Evolutionary conservation across 2,888 invertebrate genomes (phyloP).

Genomic region (Troglohyphantes excavatus): DNA sequence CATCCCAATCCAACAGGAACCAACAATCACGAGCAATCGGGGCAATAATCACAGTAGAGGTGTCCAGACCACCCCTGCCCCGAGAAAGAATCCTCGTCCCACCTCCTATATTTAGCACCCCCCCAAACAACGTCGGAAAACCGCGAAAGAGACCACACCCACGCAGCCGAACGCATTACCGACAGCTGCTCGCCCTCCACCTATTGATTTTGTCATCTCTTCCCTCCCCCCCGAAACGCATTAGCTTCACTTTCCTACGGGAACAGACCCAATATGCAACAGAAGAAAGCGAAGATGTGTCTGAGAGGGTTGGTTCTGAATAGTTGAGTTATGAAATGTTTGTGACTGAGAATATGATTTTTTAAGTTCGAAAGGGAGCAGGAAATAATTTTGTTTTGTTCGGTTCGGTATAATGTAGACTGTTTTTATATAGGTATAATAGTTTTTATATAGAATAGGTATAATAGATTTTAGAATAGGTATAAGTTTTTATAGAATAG

Average conservation of each 20-base stretch:
- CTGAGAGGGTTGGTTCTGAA: background rate
- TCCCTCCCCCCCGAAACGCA: conserved; percentile 32
- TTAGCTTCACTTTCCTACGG: conserved; percentile 20
- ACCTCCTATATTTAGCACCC: conserved; percentile 50
- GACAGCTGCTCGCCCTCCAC: conserved; percentile 62
- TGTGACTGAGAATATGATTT: background rate
- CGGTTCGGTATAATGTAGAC: background rate
- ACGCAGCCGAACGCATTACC: conserved; percentile 45
- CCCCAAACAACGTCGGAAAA: background rate
- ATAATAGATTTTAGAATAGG: no score
- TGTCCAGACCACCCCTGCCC: background rate
- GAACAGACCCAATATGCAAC: background rate
- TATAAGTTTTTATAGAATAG: no score
- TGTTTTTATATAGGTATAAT: no score
- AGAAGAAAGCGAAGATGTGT: background rate
- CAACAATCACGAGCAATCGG: background rate
- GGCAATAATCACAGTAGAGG: background rate
- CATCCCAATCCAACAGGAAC: background rate
- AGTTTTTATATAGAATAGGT: no score
- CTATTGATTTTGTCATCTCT: conserved; percentile 76
- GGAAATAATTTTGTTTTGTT: background rate
- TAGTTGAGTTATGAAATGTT: conserved; percentile 24
- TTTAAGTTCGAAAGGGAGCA: background rate
- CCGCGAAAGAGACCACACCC: conserved; percentile 41
- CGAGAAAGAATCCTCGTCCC: background rate